Evolutionary conservation across 2,888 invertebrate species (phyloP).

Genomic region (Atherix ibis): DNA sequence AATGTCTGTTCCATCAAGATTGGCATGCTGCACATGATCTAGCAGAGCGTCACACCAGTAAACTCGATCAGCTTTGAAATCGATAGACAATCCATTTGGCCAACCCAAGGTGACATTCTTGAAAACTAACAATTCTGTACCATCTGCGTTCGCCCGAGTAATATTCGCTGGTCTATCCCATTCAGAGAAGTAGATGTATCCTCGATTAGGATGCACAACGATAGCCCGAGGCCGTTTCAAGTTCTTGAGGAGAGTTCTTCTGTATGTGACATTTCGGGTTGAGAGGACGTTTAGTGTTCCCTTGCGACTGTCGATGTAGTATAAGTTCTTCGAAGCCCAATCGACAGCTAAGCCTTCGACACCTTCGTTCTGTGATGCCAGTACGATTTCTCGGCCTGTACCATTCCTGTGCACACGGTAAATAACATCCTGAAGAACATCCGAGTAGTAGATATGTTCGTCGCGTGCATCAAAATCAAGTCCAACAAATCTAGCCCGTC

Average conservation of each 20-base stretch:
- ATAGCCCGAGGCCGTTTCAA: constrained; percentile 89
- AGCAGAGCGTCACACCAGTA: constrained; percentile 97
- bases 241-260: constrained; percentile 69
- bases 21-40: constrained; percentile 90
- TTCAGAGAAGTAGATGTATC: constrained; percentile 88
- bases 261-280: constrained; percentile 68
- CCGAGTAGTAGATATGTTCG: constrained; percentile 91
- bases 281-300: constrained; percentile 88
- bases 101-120: constrained; percentile 84
- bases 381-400: constrained; percentile 68
- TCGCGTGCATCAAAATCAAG: constrained; percentile 85
- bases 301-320: constrained; percentile 87
- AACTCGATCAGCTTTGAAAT: constrained; percentile 69
- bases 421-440: constrained; percentile 89
- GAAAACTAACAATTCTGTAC: constrained; percentile 71
- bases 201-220: constrained; percentile 90
- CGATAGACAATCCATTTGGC: constrained; percentile 94
- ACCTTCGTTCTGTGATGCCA: constrained; percentile 93
- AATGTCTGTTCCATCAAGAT: constrained; percentile 79
- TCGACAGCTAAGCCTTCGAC: constrained; percentile 92
- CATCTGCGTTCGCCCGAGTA: constrained; percentile 81
- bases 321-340: constrained; percentile 89
- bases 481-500: constrained; percentile 85
- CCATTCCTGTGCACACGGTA: constrained; percentile 68
- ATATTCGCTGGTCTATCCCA: constrained; percentile 96